phyloP scores from a whole-genome alignment of 2,797 vertebrate species.

The Yasuhikotakia modesta region DNA sequence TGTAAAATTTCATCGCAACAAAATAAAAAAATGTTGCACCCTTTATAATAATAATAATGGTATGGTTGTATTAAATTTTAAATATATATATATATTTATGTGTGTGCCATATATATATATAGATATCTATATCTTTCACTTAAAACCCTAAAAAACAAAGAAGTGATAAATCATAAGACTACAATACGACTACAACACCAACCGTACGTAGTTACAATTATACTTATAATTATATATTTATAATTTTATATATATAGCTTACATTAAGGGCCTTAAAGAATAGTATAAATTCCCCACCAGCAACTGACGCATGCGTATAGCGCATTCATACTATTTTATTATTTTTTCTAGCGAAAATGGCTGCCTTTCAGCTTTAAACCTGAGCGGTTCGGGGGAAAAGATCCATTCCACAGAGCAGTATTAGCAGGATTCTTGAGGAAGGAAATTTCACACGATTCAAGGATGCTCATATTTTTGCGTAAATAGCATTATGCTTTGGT shows the following conservation, averaged over 20 bases:
- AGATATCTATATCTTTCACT: too few relatives aligned
- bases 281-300: slow-evolving; percentile 60
- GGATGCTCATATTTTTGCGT: slow-evolving; percentile 44
- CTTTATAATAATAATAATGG: too few relatives aligned
- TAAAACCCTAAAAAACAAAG: too few relatives aligned
- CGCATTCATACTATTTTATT: slow-evolving; percentile 68
- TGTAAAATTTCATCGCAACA: too few relatives aligned
- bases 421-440: slow-evolving; percentile 25
- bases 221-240: too few relatives aligned
- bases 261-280: slow-evolving; percentile 14
- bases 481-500: slow-evolving; percentile 64
- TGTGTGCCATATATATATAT: too few relatives aligned
- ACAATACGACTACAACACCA: too few relatives aligned
- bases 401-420: slow-evolving; percentile 50
- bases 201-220: too few relatives aligned
- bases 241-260: not conserved
- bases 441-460: slow-evolving; percentile 26
- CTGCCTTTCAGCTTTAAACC: slow-evolving; percentile 76
- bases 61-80: too few relatives aligned
- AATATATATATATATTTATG: too few relatives aligned
- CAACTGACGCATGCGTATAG: slow-evolving; percentile 73
- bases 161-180: too few relatives aligned
- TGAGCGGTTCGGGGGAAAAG: slow-evolving; percentile 60
- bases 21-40: too few relatives aligned
- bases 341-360: slow-evolving; percentile 79